Evolutionary conservation across 2,113 vertebrate genomes (phyloP), one percentile per base, ranked within the genome.

Genomic region (Scomber scombrus): DNA sequence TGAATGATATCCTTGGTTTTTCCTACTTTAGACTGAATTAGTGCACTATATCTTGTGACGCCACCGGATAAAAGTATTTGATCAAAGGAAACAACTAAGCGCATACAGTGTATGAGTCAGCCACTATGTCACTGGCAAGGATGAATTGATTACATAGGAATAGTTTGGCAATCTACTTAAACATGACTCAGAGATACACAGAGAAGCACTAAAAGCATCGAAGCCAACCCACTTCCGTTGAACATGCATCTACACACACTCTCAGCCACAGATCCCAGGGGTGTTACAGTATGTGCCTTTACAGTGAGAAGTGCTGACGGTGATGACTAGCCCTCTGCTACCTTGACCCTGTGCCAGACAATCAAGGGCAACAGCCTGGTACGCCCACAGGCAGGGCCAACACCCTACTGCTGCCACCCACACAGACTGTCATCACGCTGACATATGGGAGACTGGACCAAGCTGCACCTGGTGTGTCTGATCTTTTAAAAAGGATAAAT

Each of bases 351-450:
- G 49, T 80, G 84, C 85, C 88, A 91, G 82, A 73, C 61, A 66
- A 78, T 87, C 76, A 89, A 88, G 87, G 87, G 65, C 81, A 89
- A 84, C 65, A 85, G 85, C 71, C 81, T 78, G 80, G 64, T 71
- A 45, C 46, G 3, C 57, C 60, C 56, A 80, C 47, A 81, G 73
- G 31, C 65, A 55, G 40, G 71, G 57, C 83, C 80, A 67, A 51
- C 69, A 82, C 81, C 75, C 71, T 13, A 49, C 75, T 78, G 69
- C 83, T 74, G 15, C 77, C 84, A 74, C 77, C 80, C 78, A 86
- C 80, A 29, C 85, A 84, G 57, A 63, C 66, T 69, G 75, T 73
- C 75, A 84, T 79, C 70, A 46, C 40, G 21, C 34, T 79, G 78
- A 82, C 31, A 65, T 80, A 81, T 31, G 11, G 23, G 3, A 65